Conservation (phyloP, 2,797 vertebrate genomes). For the Epinephelus awoara region DNA sequence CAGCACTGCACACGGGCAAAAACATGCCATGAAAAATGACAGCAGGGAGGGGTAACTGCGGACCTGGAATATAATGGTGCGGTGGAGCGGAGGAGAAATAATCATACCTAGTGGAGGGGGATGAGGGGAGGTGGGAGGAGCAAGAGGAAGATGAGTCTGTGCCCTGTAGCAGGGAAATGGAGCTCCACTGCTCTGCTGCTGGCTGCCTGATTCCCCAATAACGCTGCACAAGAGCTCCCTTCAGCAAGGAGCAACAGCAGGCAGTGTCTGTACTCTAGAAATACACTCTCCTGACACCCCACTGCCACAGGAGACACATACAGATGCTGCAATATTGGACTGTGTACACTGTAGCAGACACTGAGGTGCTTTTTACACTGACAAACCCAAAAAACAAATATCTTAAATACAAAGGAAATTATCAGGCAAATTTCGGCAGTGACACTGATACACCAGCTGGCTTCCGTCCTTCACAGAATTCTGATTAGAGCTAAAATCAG, state of each 20-base stretch:
- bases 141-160: conserved; percentile 78
- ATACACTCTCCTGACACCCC: conserved; percentile 46
- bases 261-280: conserved; percentile 50
- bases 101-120: conserved; percentile 83
- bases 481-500: conserved; percentile 35
- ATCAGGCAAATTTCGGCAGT: conserved; percentile 40
- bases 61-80: conserved; percentile 83
- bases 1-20: conserved; percentile 77
- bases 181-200: conserved; percentile 77
- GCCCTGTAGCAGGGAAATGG: conserved; percentile 81
- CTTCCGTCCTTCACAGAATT: conserved; percentile 43
- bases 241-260: conserved; percentile 69
- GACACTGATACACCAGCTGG: conserved; percentile 58
- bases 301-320: conserved; percentile 38
- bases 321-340: conserved; percentile 16
- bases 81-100: conserved; percentile 82
- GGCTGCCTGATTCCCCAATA: conserved; percentile 74
- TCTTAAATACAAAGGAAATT: conserved; percentile 59
- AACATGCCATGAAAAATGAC: conserved; percentile 87
- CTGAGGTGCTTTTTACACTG: neutral
- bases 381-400: conserved; percentile 11
- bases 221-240: conserved; percentile 68
- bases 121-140: conserved; percentile 71
- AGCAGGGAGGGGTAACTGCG: conserved; percentile 81
- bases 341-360: conserved; percentile 2